Percentiles rank a stretch among this genome's conserved stretches.
Conservation (phyloP, 92 coral and sea anemone genomes). For the Palythoa heliodiscus region DNA sequence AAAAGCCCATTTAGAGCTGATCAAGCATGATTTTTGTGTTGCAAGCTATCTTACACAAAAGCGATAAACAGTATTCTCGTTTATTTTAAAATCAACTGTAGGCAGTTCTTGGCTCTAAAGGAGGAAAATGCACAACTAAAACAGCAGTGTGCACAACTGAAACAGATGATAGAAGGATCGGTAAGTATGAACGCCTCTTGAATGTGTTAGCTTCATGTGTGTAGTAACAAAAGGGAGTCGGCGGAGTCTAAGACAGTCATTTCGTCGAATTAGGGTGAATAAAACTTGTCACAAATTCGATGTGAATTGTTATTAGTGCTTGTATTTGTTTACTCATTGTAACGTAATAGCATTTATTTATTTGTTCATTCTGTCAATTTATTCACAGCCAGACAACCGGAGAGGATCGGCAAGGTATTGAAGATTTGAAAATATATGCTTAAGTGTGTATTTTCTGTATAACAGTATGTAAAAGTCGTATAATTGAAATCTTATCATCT, state of each 20-base stretch:
- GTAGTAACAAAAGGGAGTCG: too few relatives aligned
- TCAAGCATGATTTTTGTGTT: too few relatives aligned
- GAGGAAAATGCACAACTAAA: conserved; percentile 21
- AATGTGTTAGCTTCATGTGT: neutral
- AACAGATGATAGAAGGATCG: conserved; percentile 22
- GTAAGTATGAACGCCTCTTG: neutral
- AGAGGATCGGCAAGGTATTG: conserved; percentile 18
- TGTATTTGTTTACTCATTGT: neutral
- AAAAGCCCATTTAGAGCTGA: too few relatives aligned
- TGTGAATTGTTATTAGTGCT: neutral
- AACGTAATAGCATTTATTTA: neutral
- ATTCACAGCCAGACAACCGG: conserved; percentile 32
- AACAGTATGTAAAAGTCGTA: too few relatives aligned
- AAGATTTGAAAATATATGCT: neutral
- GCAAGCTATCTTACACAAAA: too few relatives aligned
- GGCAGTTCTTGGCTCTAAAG: conserved; percentile 7
- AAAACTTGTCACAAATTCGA: too few relatives aligned
- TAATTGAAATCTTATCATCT: neutral
- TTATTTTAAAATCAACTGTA: neutral
- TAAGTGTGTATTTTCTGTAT: too few relatives aligned
- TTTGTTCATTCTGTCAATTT: neutral
- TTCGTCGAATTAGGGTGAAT: too few relatives aligned
- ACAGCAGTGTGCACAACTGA: conserved; percentile 23
- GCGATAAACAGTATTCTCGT: neutral
- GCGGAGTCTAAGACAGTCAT: too few relatives aligned